A percentile compares a stretch with the other conserved stretches of the same genome.
Conservation (phyloP, 2,888 invertebrate genomes). For the Andricus quercusramuli region DNA sequence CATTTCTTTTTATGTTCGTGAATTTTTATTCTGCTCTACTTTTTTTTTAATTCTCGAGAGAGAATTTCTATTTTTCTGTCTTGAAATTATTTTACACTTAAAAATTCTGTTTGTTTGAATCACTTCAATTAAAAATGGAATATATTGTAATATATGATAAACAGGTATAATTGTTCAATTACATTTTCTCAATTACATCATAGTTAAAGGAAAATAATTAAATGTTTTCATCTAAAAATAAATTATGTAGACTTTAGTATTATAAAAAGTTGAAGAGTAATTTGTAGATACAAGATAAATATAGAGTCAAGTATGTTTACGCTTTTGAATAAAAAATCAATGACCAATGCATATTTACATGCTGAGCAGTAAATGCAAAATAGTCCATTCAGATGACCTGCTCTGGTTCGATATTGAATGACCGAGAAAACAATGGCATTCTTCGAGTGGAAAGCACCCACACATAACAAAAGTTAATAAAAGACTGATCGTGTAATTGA, state of each 20-base stretch:
- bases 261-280: neutral
- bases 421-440: slow-evolving; percentile 12
- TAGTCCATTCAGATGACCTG: slow-evolving; percentile 31
- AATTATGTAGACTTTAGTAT: neutral
- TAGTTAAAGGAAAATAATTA: neutral
- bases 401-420: slow-evolving; percentile 19
- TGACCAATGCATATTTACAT: neutral
- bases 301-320: neutral
- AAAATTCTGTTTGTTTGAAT: neutral
- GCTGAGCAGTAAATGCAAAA: neutral
- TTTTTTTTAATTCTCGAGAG: neutral
- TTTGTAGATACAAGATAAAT: neutral
- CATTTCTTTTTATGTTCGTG: neutral
- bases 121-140: no score
- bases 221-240: neutral
- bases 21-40: neutral
- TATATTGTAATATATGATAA: no score
- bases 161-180: no score
- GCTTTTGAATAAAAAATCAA: neutral
- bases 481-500: neutral
- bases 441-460: slow-evolving; percentile 10
- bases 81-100: neutral
- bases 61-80: neutral
- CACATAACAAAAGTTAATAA: neutral
- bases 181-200: no score